Conservation (phyloP, 2,797 vertebrate species). For the Helarctos malayanus region DNA sequence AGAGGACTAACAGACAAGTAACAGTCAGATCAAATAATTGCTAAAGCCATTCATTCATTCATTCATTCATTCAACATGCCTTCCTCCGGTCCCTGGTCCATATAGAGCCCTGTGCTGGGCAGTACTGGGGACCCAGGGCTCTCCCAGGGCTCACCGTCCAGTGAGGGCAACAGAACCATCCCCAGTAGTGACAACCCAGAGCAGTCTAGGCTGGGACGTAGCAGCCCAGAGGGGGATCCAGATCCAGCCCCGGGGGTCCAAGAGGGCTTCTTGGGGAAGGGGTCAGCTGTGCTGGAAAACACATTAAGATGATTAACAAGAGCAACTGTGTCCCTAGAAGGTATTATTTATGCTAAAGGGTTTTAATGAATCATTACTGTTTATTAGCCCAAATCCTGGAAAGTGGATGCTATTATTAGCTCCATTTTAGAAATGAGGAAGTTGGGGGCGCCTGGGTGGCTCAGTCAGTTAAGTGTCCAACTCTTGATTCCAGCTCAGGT, state of each 20-base stretch:
- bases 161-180: not conserved
- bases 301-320: not conserved
- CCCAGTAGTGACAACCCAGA: not conserved
- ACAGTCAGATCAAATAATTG: not conserved
- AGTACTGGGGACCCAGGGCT: not conserved
- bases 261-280: not conserved
- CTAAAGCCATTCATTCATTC: not conserved
- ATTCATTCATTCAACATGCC: not conserved
- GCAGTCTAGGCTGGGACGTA: not conserved
- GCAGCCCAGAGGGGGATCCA: not conserved
- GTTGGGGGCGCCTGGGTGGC: not conserved
- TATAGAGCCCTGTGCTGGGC: not conserved
- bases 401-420: not conserved
- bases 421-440: not conserved
- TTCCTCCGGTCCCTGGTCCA: not conserved
- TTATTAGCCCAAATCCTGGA: not conserved
- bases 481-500: not conserved
- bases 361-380: not conserved
- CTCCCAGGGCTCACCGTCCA: not conserved
- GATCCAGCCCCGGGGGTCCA: not conserved
- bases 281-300: not conserved
- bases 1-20: not conserved
- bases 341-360: not conserved
- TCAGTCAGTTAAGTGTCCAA: not conserved
- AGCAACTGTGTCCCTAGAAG: not conserved